A percentile compares a stretch with the other conserved stretches of the same genome.
Evolutionary conservation across 2,113 vertebrate genomes (phyloP).

Genomic region (Prolemur simus): DNA sequence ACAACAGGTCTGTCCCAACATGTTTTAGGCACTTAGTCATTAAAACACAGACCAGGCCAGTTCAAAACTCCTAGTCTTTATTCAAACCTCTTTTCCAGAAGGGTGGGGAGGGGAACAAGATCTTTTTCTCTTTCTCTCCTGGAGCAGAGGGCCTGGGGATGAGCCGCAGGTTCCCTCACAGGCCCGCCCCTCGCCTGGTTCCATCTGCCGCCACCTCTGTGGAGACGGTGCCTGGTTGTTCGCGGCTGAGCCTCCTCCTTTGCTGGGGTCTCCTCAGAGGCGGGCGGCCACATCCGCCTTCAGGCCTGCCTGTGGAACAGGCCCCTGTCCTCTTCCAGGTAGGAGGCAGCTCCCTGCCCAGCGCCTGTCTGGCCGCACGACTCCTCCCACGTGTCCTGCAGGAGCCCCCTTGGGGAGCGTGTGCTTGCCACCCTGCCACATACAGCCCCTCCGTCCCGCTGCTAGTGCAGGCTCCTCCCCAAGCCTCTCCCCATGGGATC

Average conservation of each 20-base stretch:
- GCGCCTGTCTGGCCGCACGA: not conserved
- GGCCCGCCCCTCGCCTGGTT: not conserved
- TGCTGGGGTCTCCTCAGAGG: not conserved
- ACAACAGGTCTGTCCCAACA: not conserved
- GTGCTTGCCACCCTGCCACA: not conserved
- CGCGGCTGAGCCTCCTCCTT: not conserved
- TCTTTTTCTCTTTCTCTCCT: accelerated
- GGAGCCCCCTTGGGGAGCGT: not conserved
- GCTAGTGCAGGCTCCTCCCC: not conserved
- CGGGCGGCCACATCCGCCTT: not conserved
- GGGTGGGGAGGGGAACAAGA: not conserved
- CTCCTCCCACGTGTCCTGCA: not conserved
- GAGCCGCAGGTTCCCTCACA: accelerated
- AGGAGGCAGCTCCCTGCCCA: not conserved
- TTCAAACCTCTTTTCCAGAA: not conserved
- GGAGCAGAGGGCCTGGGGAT: accelerated
- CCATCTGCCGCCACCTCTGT: not conserved
- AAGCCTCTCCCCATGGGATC: not conserved
- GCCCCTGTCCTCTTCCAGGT: too few relatives aligned
- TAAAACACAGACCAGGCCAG: not conserved
- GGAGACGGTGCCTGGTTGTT: not conserved
- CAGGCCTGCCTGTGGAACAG: not conserved
- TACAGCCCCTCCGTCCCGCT: not conserved
- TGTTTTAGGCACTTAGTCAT: not conserved
- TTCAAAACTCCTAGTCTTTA: not conserved